phyloP scores from a whole-genome alignment of 1,140 invertebrate species.

The Onthophagus taurus region DNA sequence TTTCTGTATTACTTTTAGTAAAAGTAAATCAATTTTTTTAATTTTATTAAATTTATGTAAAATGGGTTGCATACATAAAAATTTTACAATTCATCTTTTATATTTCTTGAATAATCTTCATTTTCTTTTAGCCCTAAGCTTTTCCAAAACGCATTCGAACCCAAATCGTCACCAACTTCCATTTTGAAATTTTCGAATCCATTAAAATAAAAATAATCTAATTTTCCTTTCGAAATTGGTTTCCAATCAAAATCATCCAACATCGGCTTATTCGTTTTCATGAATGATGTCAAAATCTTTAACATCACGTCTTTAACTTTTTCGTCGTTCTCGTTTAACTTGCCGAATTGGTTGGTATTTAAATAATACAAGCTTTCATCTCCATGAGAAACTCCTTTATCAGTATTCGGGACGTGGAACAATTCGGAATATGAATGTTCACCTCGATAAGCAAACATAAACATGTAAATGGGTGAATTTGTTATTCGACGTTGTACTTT shows the following conservation, averaged over 20 bases:
- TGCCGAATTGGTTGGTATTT: not conserved
- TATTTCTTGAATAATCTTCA: slow-evolving; percentile 14
- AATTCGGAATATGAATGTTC: slow-evolving; percentile 6
- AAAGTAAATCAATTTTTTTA: too few relatives aligned
- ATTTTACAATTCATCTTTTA: slow-evolving; percentile 2
- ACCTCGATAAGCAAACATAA: slow-evolving; percentile 4
- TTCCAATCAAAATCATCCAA: not conserved
- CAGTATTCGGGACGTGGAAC: not conserved
- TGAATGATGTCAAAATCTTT: not conserved
- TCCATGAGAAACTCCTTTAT: slow-evolving; percentile 7
- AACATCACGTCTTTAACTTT: not conserved
- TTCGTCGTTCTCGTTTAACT: not conserved
- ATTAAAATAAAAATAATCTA: slow-evolving; percentile 1
- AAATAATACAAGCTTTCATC: slow-evolving; percentile 9
- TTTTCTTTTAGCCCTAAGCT: not conserved
- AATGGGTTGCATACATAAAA: too few relatives aligned
- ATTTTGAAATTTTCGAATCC: not conserved
- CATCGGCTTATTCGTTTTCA: not conserved
- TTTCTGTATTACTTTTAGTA: too few relatives aligned
- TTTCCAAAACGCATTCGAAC: not conserved
- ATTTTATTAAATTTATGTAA: too few relatives aligned
- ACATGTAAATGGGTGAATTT: slow-evolving; percentile 8
- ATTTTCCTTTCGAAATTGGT: not conserved
- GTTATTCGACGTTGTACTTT: not conserved
- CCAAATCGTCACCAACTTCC: not conserved